These are phyloP conservation scores for Trididemnum nubilum DNA, from an alignment of 23 tunicate genomes.

Conservation along the genomic window DNA sequence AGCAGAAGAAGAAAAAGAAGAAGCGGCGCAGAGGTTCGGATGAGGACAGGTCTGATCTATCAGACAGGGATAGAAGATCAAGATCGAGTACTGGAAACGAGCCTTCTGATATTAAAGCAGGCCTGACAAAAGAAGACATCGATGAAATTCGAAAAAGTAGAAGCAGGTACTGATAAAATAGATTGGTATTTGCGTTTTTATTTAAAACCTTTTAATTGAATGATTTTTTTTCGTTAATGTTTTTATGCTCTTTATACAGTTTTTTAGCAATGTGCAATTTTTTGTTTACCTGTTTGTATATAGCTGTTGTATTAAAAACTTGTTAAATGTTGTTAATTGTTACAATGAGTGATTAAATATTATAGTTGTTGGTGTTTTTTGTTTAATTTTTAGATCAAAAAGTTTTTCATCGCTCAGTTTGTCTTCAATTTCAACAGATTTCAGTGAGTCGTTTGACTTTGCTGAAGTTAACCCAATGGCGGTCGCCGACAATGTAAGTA, in stretches of 20 bases:
- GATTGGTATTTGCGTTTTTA: neutral
- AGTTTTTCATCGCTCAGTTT: conserved; percentile 77
- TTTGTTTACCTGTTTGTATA: no score
- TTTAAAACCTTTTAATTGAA: no score
- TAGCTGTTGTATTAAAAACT: no score
- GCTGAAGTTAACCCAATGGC: conserved; percentile 50
- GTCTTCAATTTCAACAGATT: conserved; percentile 72
- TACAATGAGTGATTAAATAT: no score
- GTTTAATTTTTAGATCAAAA: conserved; percentile 42
- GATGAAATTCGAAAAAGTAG: conserved; percentile 4
- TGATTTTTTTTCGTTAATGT: no score
- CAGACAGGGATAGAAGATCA: conserved; percentile 19
- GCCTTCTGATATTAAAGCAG: neutral
- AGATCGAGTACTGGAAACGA: neutral
- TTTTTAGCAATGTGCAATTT: no score
- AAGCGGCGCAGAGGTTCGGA: conserved; percentile 38
- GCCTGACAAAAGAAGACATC: conserved; percentile 26
- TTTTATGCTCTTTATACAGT: no score
- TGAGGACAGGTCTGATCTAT: conserved; percentile 16
- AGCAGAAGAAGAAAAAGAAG: conserved; percentile 85
- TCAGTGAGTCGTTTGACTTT: conserved; percentile 90
- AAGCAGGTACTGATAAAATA: neutral
- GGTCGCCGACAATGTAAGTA: conserved; percentile 8
- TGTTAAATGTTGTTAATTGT: no score
- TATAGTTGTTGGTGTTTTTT: no score